Percentiles rank a stretch among this genome's conserved stretches.
Evolutionary conservation across 2,113 vertebrate genomes (phyloP).

Genomic region (Antechinus flavipes): DNA sequence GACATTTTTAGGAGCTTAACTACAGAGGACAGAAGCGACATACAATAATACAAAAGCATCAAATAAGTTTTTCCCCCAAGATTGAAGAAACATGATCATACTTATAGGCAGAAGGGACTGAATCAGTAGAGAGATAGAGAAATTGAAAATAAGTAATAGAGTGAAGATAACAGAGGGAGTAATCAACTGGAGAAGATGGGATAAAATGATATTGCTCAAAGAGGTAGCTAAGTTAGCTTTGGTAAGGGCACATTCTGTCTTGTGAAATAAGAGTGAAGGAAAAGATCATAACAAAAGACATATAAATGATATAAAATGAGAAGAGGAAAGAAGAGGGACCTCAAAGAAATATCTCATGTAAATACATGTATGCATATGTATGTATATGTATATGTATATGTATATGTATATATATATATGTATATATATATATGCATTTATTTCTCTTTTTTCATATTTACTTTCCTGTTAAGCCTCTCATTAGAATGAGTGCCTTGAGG

Average conservation of each 20-base stretch:
- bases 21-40: background rate
- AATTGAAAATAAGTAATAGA: background rate
- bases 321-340: background rate
- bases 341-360: background rate
- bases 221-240: background rate
- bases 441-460: background rate
- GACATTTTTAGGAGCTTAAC: constrained; percentile 7
- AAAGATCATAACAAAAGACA: background rate
- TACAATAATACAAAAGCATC: background rate
- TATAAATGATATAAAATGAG: background rate
- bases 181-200: background rate
- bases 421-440: background rate
- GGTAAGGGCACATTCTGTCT: background rate
- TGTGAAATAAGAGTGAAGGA: background rate
- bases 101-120: background rate
- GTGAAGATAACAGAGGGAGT: background rate
- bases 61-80: background rate
- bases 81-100: background rate
- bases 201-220: background rate
- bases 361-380: background rate
- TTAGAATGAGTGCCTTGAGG: background rate
- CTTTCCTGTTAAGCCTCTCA: background rate
- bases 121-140: background rate
- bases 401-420: too few species aligned
- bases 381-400: background rate